Evolutionary conservation across 2,113 vertebrate genomes (phyloP).

Genomic region (Panurus biarmicus): DNA sequence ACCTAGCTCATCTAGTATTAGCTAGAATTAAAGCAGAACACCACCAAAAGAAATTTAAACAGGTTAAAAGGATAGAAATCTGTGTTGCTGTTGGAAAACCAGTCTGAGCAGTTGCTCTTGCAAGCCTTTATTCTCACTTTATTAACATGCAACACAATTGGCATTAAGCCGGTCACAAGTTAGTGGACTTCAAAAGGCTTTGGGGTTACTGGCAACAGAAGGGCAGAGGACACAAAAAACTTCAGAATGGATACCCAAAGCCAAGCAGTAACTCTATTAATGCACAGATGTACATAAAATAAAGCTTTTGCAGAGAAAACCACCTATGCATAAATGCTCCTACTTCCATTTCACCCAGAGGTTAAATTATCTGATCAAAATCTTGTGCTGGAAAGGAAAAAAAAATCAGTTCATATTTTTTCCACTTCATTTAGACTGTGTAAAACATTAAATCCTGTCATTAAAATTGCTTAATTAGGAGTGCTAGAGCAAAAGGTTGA

Average conservation of each 20-base stretch:
- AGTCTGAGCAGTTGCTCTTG: background rate
- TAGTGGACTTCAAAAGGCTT: background rate
- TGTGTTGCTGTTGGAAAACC: background rate
- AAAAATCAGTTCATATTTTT: background rate
- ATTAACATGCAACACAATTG: background rate
- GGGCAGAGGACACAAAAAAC: background rate
- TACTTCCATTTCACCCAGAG: conserved; percentile 16
- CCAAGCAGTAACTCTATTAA: background rate
- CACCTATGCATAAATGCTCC: conserved; percentile 7
- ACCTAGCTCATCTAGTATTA: background rate
- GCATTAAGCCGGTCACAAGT: background rate
- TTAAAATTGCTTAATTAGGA: conserved; percentile 34
- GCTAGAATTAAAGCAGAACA: background rate
- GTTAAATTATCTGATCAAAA: conserved; percentile 49
- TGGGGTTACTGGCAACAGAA: background rate
- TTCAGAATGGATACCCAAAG: background rate
- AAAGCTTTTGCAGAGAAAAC: conserved; percentile 9
- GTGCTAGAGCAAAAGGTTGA: background rate
- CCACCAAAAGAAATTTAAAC: background rate
- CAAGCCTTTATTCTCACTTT: background rate
- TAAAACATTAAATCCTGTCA: conserved; percentile 44
- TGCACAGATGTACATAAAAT: background rate
- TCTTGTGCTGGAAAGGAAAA: background rate
- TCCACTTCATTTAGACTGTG: conserved; percentile 30
- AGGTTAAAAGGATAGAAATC: background rate